Evolutionary conservation across 2,888 invertebrate genomes (phyloP).

Genomic region (Hybos culiciformis): DNA sequence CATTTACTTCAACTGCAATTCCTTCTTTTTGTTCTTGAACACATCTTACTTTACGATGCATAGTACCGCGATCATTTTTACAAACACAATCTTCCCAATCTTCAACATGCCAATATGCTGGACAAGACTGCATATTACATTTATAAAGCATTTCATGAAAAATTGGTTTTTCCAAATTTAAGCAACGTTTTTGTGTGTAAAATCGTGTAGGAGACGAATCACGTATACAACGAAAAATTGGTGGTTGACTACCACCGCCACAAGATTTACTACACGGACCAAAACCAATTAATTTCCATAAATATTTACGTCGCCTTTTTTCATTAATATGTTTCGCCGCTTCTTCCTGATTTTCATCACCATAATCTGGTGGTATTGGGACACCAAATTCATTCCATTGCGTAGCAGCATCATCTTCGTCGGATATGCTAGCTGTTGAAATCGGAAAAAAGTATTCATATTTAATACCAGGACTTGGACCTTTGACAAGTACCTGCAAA

Average conservation of each 20-base stretch:
- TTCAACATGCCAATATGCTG: constrained; percentile 62
- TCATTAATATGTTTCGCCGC: constrained; percentile 22
- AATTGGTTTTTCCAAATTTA: constrained; percentile 43
- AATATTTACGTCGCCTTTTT: constrained; percentile 40
- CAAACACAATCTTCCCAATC: constrained; percentile 73
- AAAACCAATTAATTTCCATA: constrained; percentile 64
- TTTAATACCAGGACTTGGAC: constrained; percentile 70
- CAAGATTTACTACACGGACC: constrained; percentile 68
- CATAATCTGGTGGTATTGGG: constrained; percentile 23
- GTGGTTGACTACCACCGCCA: constrained; percentile 41
- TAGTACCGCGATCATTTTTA: constrained; percentile 44
- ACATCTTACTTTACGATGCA: constrained; percentile 58
- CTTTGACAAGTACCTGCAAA: constrained; percentile 59
- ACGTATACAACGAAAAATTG: constrained; percentile 43
- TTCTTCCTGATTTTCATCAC: constrained; percentile 17
- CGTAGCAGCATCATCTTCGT: constrained; percentile 28
- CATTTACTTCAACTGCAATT: constrained; percentile 37
- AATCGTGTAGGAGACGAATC: constrained; percentile 48
- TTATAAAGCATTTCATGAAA: constrained; percentile 44
- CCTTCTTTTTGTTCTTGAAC: constrained; percentile 33
- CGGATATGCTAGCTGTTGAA: constrained; percentile 30
- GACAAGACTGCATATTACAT: constrained; percentile 64
- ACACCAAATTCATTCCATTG: constrained; percentile 27
- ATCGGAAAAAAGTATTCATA: constrained; percentile 73
- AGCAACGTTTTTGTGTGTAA: constrained; percentile 53